A percentile compares a stretch with the other conserved stretches of the same genome.
Evolutionary conservation across 1,140 invertebrate species (phyloP).

Genomic region (Mycetomoellerius zeteki): DNA sequence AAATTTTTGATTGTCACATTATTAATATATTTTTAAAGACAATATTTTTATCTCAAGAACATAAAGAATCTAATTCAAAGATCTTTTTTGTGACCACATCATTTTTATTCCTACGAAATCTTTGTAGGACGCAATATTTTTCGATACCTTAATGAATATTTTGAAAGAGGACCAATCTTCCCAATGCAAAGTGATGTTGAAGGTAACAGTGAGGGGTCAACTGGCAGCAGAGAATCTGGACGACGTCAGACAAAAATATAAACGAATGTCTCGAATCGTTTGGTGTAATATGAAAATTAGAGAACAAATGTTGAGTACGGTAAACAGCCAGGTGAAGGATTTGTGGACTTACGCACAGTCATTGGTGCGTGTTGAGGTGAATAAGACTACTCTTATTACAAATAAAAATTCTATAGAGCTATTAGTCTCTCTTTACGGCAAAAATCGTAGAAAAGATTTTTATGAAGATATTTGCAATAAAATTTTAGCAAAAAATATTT

Average conservation of each 20-base stretch:
- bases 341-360: conserved; percentile 88
- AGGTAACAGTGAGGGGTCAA: conserved; percentile 89
- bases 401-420: conserved; percentile 7
- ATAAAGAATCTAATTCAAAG: conserved; percentile 11
- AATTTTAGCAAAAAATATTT: not conserved
- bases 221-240: conserved; percentile 89
- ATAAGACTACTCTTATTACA: conserved; percentile 30
- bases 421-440: not conserved
- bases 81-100: not conserved
- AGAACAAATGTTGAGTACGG: conserved; percentile 86
- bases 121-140: conserved; percentile 88
- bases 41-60: not conserved
- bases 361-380: conserved; percentile 88
- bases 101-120: not conserved
- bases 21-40: conserved; percentile 2
- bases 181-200: conserved; percentile 88
- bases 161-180: conserved; percentile 87
- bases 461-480: not conserved
- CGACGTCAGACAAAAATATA: conserved; percentile 88
- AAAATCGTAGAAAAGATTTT: conserved; percentile 36
- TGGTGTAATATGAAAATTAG: conserved; percentile 89
- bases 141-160: conserved; percentile 87
- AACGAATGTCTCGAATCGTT: conserved; percentile 87
- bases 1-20: not conserved
- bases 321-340: conserved; percentile 86